These are phyloP conservation scores for Larimichthys polyactis DNA, from an alignment of 2,113 vertebrate species.

Conservation along the genomic window DNA sequence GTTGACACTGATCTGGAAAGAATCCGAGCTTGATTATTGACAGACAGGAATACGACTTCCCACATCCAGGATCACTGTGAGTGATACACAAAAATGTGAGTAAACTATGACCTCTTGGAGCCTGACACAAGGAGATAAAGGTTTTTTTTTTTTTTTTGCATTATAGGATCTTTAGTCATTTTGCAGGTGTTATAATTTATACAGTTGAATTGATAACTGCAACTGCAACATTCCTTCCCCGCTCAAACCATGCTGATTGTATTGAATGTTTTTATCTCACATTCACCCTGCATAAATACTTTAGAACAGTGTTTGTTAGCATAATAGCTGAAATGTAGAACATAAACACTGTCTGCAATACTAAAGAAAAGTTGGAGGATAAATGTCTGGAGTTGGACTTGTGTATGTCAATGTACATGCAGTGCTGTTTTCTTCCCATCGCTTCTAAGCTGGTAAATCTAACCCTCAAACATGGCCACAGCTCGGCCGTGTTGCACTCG, in stretches of 20 bases:
- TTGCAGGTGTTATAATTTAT: not conserved
- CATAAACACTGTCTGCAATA: not conserved
- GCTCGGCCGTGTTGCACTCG: conserved; percentile 11
- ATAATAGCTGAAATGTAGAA: not conserved
- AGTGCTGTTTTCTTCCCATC: conserved; percentile 29
- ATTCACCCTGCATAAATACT: not conserved
- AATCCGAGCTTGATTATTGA: not conserved
- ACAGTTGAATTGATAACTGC: not conserved
- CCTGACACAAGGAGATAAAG: not conserved
- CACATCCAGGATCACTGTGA: not conserved
- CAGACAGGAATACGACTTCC: conserved; percentile 7
- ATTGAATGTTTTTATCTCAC: not conserved
- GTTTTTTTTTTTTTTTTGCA: not conserved
- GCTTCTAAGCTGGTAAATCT: conserved; percentile 62
- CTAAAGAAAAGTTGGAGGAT: not conserved
- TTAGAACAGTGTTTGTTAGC: not conserved
- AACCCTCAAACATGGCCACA: conserved; percentile 34
- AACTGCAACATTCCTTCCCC: too few relatives aligned
- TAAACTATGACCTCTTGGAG: not conserved
- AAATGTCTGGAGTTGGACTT: not conserved
- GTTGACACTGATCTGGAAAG: conserved; percentile 13
- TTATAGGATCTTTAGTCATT: not conserved
- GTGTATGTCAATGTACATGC: conserved; percentile 31
- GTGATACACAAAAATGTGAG: not conserved
- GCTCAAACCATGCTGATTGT: not conserved